phyloP scores from a whole-genome alignment of 2,797 vertebrate genomes.

The Phalloptychus januarius region DNA sequence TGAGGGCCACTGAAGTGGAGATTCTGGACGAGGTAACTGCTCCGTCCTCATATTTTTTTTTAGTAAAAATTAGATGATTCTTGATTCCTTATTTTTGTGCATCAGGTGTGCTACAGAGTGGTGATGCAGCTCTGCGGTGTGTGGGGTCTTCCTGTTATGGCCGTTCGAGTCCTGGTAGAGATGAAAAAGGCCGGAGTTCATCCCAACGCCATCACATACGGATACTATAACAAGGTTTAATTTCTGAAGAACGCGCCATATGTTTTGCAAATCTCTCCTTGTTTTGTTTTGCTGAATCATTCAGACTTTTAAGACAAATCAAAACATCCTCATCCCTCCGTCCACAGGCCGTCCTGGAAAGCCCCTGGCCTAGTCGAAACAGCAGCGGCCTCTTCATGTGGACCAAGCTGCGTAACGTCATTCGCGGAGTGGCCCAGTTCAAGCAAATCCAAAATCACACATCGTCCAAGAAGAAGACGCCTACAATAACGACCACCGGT shows the following conservation, averaged over 20 bases:
- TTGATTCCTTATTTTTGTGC: neutral
- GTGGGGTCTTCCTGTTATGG: conserved; percentile 94
- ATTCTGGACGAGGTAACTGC: conserved; percentile 90
- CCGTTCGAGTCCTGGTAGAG: conserved; percentile 94
- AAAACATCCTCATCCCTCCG: neutral
- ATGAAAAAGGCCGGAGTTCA: conserved; percentile 95
- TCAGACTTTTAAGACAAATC: neutral
- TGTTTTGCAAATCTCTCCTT: neutral
- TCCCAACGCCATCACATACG: conserved; percentile 97
- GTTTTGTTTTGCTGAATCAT: neutral
- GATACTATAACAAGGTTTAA: conserved; percentile 86
- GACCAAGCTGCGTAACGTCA: conserved; percentile 93
- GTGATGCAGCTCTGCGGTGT: conserved; percentile 97
- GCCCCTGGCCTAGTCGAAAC: conserved; percentile 93
- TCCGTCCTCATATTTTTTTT: neutral
- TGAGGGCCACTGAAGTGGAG: conserved; percentile 93
- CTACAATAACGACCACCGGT: conserved; percentile 81
- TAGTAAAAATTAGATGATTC: neutral
- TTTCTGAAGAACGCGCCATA: fast-evolving
- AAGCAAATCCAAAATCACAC: conserved; percentile 82
- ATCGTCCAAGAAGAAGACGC: conserved; percentile 57
- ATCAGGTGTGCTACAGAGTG: conserved; percentile 95
- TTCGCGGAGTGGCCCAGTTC: conserved; percentile 90
- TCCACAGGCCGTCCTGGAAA: conserved; percentile 91
- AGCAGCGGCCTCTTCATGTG: conserved; percentile 95